A percentile compares a stretch with the other conserved stretches of the same genome.
phyloP scores from a whole-genome alignment of 2,797 vertebrate species.

The Halcyon smyrnensis region DNA sequence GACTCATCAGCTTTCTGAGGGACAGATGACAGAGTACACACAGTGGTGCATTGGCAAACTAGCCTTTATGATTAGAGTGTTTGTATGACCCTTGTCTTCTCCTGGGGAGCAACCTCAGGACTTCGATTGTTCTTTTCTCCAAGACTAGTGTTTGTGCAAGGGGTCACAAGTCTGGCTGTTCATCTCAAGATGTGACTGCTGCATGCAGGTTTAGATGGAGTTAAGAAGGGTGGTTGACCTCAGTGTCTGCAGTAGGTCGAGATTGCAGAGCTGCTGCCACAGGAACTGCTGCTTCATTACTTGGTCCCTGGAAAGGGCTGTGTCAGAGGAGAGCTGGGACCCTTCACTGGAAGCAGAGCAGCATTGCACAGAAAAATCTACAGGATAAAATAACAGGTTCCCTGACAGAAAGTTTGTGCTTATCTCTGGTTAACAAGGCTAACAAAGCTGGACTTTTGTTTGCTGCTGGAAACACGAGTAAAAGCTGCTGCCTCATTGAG shows the following conservation, averaged over 20 bases:
- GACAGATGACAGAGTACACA: neutral
- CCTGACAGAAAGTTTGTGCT: neutral
- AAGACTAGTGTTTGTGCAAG: neutral
- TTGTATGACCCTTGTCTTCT: neutral
- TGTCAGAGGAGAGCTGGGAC: neutral
- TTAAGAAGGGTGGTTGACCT: neutral
- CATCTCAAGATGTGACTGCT: neutral
- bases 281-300: neutral
- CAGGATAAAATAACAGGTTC: neutral
- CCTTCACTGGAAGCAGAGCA: neutral
- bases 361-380: neutral
- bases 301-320: neutral
- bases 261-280: rapidly evolving
- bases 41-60: neutral
- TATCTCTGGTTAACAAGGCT: neutral
- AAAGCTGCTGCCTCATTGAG: neutral
- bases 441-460: neutral
- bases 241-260: rapidly evolving
- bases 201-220: neutral
- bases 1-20: neutral
- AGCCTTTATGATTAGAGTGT: neutral
- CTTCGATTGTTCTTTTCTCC: neutral
- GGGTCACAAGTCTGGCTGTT: neutral
- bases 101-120: neutral
- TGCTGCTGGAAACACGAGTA: neutral